Percentiles rank a stretch among this genome's conserved stretches.
Conservation (phyloP, 2,113 vertebrate species). For the Ardeotis arabs region DNA sequence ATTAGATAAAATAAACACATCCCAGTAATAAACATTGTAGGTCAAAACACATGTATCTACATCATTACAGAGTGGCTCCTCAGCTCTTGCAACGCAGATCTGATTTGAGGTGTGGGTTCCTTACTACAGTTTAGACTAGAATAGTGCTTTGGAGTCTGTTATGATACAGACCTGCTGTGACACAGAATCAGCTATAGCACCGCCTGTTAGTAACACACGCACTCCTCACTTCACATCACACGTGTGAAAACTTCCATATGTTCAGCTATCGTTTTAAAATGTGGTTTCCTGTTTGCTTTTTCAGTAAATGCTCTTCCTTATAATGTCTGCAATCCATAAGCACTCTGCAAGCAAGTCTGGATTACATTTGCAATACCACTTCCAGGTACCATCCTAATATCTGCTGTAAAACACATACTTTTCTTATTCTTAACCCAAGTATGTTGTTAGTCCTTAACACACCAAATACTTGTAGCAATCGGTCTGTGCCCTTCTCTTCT, state of each 20-base stretch:
- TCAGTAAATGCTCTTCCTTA: neutral
- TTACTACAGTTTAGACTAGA: neutral
- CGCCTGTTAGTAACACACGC: neutral
- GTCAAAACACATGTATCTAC: neutral
- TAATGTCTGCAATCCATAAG: neutral
- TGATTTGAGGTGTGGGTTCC: neutral
- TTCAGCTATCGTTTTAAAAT: slow-evolving; percentile 21
- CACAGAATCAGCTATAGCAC: neutral
- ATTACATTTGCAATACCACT: neutral
- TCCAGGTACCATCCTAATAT: neutral
- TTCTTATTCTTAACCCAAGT: neutral
- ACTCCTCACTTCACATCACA: neutral
- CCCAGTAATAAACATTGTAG: neutral
- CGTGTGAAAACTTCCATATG: slow-evolving; percentile 30
- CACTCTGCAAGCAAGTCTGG: neutral
- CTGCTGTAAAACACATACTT: neutral
- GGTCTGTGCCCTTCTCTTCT: neutral
- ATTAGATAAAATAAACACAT: neutral
- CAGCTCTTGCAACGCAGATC: neutral
- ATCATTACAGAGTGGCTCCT: neutral
- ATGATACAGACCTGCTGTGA: neutral
- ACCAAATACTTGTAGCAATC: neutral
- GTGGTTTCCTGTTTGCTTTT: slow-evolving; percentile 40
- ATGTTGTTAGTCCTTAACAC: neutral
- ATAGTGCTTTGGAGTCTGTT: neutral